These are phyloP conservation scores for Lithophane socia DNA, from an alignment of 2,888 invertebrate species.

Conservation along the genomic window DNA sequence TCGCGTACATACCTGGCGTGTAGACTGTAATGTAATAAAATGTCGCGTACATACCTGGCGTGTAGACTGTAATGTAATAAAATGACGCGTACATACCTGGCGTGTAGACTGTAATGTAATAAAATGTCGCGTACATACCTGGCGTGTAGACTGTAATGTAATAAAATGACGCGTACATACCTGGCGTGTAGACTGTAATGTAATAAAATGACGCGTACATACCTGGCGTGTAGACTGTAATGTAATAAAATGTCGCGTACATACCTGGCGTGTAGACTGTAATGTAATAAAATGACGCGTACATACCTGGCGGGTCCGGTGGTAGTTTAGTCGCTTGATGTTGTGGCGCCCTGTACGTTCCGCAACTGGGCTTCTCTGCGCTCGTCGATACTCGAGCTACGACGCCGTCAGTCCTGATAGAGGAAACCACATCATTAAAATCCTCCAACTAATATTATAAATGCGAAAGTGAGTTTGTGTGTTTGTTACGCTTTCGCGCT, in stretches of 20 bases:
- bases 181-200: too few relatives aligned
- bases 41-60: not conserved
- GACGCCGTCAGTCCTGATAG: slow-evolving; percentile 79
- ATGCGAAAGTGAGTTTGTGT: too few relatives aligned
- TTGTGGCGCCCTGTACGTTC: slow-evolving; percentile 85
- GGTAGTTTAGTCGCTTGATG: slow-evolving; percentile 86
- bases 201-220: not conserved
- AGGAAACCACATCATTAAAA: not conserved
- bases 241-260: not conserved
- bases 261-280: too few relatives aligned
- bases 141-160: not conserved
- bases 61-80: not conserved
- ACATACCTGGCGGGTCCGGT: slow-evolving; percentile 86
- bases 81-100: not conserved
- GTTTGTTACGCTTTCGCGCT: too few relatives aligned
- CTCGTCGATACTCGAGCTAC: slow-evolving; percentile 82
- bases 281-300: not conserved
- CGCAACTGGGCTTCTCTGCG: slow-evolving; percentile 84
- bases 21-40: not conserved
- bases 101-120: not conserved
- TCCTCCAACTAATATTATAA: too few relatives aligned
- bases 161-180: not conserved
- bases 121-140: not conserved
- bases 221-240: too few relatives aligned
- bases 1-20: slow-evolving; percentile 79